phyloP scores from a whole-genome alignment of 1,140 invertebrate species.

The Drosophila seguyi region DNA sequence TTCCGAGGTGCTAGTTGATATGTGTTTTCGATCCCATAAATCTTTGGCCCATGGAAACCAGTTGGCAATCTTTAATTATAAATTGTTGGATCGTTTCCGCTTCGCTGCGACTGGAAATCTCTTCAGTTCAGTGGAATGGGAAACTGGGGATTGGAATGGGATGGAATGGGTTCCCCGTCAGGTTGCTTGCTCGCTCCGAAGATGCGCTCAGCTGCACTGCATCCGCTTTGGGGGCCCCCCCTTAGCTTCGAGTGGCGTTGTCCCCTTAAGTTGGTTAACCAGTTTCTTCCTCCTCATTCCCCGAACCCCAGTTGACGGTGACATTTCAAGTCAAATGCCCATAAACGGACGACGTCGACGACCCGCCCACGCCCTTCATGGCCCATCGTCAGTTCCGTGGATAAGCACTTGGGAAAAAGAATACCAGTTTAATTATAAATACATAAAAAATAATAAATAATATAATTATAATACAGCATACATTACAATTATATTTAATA shows the following conservation, averaged over 20 bases:
- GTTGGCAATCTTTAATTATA: constrained; percentile 66
- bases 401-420: constrained; percentile 9
- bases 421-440: not conserved
- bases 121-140: constrained; percentile 27
- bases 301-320: constrained; percentile 70
- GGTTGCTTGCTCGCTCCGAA: constrained; percentile 58
- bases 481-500: too few relatives aligned
- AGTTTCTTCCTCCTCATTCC: constrained; percentile 51
- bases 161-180: constrained; percentile 25
- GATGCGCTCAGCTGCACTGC: constrained; percentile 79
- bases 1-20: constrained; percentile 53
- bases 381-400: constrained; percentile 24
- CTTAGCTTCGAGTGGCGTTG: constrained; percentile 27
- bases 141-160: constrained; percentile 3
- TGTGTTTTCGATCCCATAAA: constrained; percentile 52
- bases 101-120: constrained; percentile 47
- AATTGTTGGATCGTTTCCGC: constrained; percentile 59
- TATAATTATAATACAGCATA: not conserved
- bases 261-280: constrained; percentile 71
- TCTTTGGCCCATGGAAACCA: constrained; percentile 48
- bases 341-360: constrained; percentile 66
- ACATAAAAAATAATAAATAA: not conserved
- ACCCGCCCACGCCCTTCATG: constrained; percentile 30
- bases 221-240: constrained; percentile 57
- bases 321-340: constrained; percentile 82